Evolutionary conservation across 2,113 vertebrate genomes (phyloP).

Genomic region (Lamprotornis superbus): DNA sequence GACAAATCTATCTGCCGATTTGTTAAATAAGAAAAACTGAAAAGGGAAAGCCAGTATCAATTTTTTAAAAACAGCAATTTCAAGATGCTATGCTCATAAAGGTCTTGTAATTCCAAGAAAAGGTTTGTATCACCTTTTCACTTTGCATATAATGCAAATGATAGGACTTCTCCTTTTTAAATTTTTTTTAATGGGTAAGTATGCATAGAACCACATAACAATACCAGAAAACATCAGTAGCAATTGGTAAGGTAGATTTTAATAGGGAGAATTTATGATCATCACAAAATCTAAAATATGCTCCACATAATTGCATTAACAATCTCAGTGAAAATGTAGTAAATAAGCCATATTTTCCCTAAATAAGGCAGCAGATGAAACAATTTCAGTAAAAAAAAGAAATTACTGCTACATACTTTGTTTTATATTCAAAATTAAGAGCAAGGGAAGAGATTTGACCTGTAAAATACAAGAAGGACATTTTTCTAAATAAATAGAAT

Average conservation of each 20-base stretch:
- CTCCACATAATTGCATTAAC: background rate
- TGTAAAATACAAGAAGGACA: background rate
- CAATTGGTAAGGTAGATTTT: background rate
- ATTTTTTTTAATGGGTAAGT: background rate
- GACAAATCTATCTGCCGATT: background rate
- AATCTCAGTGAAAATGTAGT: background rate
- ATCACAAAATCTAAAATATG: background rate
- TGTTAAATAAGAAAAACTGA: background rate
- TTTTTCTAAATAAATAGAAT: background rate
- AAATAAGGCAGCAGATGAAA: background rate
- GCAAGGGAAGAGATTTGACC: background rate
- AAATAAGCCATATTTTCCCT: background rate
- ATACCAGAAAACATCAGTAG: background rate
- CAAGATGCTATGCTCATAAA: background rate
- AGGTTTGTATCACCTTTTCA: background rate
- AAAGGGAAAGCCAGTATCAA: background rate
- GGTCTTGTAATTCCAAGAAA: background rate
- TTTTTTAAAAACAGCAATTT: background rate
- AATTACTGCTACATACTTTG: background rate
- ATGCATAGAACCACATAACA: rapidly evolving
- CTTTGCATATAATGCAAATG: background rate
- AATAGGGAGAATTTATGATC: background rate
- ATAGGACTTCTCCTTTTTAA: background rate
- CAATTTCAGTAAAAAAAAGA: background rate
- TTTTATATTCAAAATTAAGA: background rate